Evolutionary conservation across 2,888 invertebrate genomes (phyloP).

Genomic region (Calephelis perditalis): DNA sequence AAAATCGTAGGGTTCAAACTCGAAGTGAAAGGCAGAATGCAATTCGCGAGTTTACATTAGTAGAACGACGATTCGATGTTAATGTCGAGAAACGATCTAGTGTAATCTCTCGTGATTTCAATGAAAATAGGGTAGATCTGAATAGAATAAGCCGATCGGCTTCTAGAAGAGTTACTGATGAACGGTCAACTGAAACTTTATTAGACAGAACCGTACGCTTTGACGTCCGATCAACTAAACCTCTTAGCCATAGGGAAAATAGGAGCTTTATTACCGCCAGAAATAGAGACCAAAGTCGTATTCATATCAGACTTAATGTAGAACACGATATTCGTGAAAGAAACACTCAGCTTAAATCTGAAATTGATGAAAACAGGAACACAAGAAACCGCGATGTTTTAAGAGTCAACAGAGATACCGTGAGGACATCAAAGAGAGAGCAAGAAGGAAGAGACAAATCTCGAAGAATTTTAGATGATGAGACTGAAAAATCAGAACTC

Average conservation of each 20-base stretch:
- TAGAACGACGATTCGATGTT: background rate
- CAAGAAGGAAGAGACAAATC: background rate
- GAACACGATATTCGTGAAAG: background rate
- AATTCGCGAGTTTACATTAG: background rate
- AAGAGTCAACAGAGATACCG: background rate
- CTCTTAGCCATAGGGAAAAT: background rate
- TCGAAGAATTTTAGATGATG: background rate
- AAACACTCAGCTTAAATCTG: background rate
- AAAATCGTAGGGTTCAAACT: background rate
- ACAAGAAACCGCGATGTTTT: background rate
- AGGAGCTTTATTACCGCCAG: background rate
- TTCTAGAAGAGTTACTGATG: background rate
- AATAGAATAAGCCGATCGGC: background rate
- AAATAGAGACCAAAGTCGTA: background rate
- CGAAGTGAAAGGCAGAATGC: background rate
- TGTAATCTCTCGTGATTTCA: background rate
- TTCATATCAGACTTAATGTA: background rate
- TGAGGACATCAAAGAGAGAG: background rate
- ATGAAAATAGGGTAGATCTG: slow-evolving; percentile 3
- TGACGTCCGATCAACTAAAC: background rate
- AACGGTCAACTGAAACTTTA: background rate
- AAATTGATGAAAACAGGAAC: background rate
- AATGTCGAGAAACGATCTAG: background rate
- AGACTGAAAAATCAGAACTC: background rate
- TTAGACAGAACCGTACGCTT: background rate